Percentiles rank a stretch among this genome's conserved stretches.
Evolutionary conservation across 2,888 invertebrate genomes (phyloP).

Genomic region (Dioctria rufipes): DNA sequence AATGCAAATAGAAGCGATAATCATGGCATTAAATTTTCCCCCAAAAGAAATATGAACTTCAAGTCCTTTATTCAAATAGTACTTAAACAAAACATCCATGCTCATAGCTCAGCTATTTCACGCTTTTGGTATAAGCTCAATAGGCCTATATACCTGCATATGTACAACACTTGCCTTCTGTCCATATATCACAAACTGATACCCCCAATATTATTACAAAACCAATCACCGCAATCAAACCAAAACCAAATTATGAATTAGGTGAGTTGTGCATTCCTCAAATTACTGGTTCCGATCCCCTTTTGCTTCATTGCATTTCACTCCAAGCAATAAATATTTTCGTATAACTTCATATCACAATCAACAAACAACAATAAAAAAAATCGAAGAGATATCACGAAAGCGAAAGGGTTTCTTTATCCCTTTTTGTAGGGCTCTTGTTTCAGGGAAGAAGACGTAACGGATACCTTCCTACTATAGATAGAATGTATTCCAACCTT

Average conservation of each 20-base stretch:
- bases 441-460: slow-evolving; percentile 45
- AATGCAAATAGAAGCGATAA: too few species aligned
- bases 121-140: too few species aligned
- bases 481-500: neutral
- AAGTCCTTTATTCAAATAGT: too few species aligned
- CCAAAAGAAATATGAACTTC: too few species aligned
- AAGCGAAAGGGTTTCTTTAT: slow-evolving; percentile 32
- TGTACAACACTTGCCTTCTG: too few species aligned
- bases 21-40: too few species aligned
- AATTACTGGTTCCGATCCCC: slow-evolving; percentile 26
- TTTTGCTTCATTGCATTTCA: neutral
- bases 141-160: too few species aligned
- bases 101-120: too few species aligned
- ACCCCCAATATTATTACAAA: slow-evolving; percentile 12
- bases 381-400: slow-evolving; percentile 17
- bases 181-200: slow-evolving; percentile 2
- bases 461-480: slow-evolving; percentile 25
- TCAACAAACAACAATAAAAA: slow-evolving; percentile 18
- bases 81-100: too few species aligned
- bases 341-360: neutral
- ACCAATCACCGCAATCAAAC: slow-evolving; percentile 43
- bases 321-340: slow-evolving; percentile 44
- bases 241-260: slow-evolving; percentile 47
- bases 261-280: slow-evolving; percentile 21
- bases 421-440: slow-evolving; percentile 21